Percentiles rank a stretch among this genome's conserved stretches.
These are phyloP conservation scores for Tadarida brasiliensis DNA, from an alignment of 2,797 vertebrate species.

Conservation along the genomic window DNA sequence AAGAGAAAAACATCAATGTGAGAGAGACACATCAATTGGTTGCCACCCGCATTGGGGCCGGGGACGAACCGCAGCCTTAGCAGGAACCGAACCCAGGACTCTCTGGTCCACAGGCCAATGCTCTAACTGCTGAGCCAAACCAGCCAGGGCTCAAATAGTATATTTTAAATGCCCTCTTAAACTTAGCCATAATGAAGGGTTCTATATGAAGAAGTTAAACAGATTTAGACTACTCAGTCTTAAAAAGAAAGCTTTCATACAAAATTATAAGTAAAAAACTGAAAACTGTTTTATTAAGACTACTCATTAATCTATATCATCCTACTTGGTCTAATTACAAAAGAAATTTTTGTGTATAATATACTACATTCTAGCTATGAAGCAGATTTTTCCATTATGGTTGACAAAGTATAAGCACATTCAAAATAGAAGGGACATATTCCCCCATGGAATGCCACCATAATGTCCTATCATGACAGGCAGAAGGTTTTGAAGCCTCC, in stretches of 20 bases:
- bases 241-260: constrained; percentile 1
- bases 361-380: not conserved
- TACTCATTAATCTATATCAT: not conserved
- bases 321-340: constrained; percentile 1
- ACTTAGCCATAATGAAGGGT: not conserved
- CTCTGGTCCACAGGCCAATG: no score
- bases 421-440: not conserved
- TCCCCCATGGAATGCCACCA: not conserved
- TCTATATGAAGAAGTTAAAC: not conserved
- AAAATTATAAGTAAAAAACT: constrained; percentile 41
- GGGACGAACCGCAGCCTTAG: no score
- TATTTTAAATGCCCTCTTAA: constrained; percentile 27
- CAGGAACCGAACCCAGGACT: no score
- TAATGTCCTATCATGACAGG: not conserved
- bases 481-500: not conserved
- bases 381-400: not conserved
- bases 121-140: no score
- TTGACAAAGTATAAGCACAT: not conserved
- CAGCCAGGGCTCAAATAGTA: not conserved
- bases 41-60: no score
- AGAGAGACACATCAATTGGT: no score
- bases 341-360: not conserved
- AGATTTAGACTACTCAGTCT: not conserved
- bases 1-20: no score
- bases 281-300: constrained; percentile 41